These are phyloP conservation scores for Melieria picta DNA, from an alignment of 2,888 invertebrate species.

Conservation along the genomic window DNA sequence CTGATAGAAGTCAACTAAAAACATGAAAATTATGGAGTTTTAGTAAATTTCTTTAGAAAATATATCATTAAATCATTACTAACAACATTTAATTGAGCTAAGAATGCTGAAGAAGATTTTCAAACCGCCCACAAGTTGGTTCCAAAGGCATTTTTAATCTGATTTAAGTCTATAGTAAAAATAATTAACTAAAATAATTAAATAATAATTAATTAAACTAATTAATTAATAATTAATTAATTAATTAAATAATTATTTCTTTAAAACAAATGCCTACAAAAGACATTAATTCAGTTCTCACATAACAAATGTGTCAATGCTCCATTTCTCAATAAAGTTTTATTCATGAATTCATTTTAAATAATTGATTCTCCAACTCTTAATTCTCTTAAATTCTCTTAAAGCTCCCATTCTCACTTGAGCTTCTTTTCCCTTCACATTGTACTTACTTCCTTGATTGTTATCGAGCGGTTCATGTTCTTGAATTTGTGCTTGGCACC, in stretches of 20 bases:
- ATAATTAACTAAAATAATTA: neutral
- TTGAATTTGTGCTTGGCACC: constrained; percentile 80
- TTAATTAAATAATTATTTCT: neutral
- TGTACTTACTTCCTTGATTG: constrained; percentile 74
- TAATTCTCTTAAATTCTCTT: too few species aligned
- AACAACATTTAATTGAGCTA: too few species aligned
- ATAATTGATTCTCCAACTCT: too few species aligned
- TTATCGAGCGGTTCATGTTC: constrained; percentile 85
- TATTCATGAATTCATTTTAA: too few species aligned
- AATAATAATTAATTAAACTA: neutral
- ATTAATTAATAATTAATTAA: constrained; percentile 1
- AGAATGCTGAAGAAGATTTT: too few species aligned
- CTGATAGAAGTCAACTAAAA: constrained; percentile 82
- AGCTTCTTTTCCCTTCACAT: neutral
- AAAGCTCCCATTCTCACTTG: too few species aligned
- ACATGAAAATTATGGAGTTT: constrained; percentile 12
- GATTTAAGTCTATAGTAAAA: neutral
- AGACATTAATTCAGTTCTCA: too few species aligned
- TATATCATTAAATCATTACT: too few species aligned
- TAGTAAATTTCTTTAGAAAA: neutral
- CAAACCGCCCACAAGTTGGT: too few species aligned
- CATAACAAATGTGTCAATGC: too few species aligned
- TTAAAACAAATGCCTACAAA: neutral
- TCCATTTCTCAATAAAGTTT: too few species aligned
- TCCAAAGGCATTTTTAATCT: neutral